Evolutionary conservation across 2,113 vertebrate species (phyloP).

Genomic region (Nibea albiflora): DNA sequence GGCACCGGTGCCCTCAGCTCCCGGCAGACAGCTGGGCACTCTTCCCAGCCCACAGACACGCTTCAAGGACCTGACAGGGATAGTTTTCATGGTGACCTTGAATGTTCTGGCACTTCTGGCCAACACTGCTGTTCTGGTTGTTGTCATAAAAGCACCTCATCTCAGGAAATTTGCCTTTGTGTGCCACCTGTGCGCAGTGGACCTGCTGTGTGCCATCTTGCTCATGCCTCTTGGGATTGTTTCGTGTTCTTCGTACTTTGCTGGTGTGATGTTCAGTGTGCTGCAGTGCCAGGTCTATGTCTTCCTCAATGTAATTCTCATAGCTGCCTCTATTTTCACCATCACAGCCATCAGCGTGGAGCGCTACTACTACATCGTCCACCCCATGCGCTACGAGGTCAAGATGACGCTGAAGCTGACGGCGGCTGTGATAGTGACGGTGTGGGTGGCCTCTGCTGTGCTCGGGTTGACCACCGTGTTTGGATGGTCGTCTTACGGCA

Average conservation of each 20-base stretch:
- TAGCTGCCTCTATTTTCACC: slow-evolving; percentile 92
- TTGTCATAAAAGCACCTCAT: slow-evolving; percentile 89
- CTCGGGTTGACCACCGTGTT: slow-evolving; percentile 86
- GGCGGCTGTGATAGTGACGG: slow-evolving; percentile 82
- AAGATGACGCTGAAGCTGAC: slow-evolving; percentile 90
- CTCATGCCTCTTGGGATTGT: slow-evolving; percentile 93
- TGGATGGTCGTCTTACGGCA: slow-evolving; percentile 80
- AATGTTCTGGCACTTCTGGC: slow-evolving; percentile 88
- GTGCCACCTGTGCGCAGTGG: slow-evolving; percentile 91
- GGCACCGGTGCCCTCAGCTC: slow-evolving; percentile 70
- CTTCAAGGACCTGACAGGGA: slow-evolving; percentile 84
- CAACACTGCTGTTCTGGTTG: slow-evolving; percentile 88
- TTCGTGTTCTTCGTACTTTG: slow-evolving; percentile 88
- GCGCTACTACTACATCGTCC: slow-evolving; percentile 93
- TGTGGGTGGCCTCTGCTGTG: slow-evolving; percentile 87
- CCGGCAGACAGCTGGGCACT: slow-evolving; percentile 66
- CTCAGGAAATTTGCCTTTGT: slow-evolving; percentile 92
- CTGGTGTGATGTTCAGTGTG: slow-evolving; percentile 85
- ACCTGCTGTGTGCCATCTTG: slow-evolving; percentile 91
- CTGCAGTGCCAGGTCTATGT: slow-evolving; percentile 88
- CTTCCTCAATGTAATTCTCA: slow-evolving; percentile 90
- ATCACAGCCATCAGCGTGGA: slow-evolving; percentile 93
- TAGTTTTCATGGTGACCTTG: slow-evolving; percentile 89
- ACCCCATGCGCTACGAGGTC: slow-evolving; percentile 92
- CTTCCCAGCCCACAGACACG: slow-evolving; percentile 69